A percentile compares a stretch with the other conserved stretches of the same genome.
These are phyloP conservation scores for Pica pica DNA, from an alignment of 2,113 vertebrate genomes.

Conservation along the genomic window DNA sequence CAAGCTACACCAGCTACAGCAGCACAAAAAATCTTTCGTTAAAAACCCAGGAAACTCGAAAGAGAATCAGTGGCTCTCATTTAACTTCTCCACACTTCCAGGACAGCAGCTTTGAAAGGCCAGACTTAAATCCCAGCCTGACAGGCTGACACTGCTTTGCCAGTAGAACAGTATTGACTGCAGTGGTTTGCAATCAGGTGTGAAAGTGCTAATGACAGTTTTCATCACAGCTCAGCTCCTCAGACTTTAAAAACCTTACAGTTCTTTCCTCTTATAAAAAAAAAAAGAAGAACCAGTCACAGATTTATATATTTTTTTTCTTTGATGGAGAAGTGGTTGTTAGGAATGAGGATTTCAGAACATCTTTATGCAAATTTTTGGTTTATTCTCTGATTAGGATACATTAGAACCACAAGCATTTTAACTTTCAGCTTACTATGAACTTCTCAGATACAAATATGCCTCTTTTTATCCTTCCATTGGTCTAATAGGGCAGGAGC, in stretches of 20 bases:
- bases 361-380: neutral
- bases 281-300: neutral
- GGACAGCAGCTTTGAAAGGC: neutral
- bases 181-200: neutral
- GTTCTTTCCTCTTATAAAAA: neutral
- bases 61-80: neutral
- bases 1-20: neutral
- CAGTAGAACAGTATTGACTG: neutral
- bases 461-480: neutral
- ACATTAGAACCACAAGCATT: neutral
- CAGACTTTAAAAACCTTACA: neutral
- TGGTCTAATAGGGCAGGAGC: neutral
- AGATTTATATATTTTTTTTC: neutral
- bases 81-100: neutral
- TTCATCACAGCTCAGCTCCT: neutral
- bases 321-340: neutral
- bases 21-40: neutral
- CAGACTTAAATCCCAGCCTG: neutral
- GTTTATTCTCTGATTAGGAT: neutral
- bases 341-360: neutral
- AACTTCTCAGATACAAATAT: neutral
- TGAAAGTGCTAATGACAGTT: conserved; percentile 25
- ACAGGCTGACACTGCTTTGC: neutral
- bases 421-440: neutral
- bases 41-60: neutral